Evolutionary conservation across 2,113 vertebrate genomes (phyloP).

Genomic region (Urocynchramus pylzowi): DNA sequence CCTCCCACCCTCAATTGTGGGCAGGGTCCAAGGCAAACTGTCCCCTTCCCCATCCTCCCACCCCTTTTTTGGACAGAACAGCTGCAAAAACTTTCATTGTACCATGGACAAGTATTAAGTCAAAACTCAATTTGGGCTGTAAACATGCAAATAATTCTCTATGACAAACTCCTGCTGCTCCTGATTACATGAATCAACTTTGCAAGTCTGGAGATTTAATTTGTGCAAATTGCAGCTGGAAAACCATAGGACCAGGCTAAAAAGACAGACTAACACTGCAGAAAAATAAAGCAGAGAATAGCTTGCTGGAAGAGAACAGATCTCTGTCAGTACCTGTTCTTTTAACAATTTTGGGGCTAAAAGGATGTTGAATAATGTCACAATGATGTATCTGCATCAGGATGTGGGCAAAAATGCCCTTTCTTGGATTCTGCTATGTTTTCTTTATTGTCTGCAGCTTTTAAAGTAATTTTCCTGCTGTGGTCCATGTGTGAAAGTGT

Average conservation of each 20-base stretch:
- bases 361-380: not conserved
- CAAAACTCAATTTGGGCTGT: not conserved
- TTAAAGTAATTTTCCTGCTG: slow-evolving; percentile 24
- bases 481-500: not conserved
- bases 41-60: not conserved
- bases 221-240: not conserved
- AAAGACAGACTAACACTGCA: not conserved
- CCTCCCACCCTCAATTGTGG: not conserved
- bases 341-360: not conserved
- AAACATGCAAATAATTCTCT: not conserved
- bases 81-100: not conserved
- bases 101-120: not conserved
- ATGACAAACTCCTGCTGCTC: not conserved
- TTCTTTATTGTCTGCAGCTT: not conserved
- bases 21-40: not conserved
- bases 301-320: not conserved
- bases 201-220: not conserved
- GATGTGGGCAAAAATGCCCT: not conserved
- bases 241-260: not conserved
- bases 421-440: not conserved
- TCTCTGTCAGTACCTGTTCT: not conserved
- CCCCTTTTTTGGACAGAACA: not conserved
- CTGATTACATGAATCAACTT: not conserved
- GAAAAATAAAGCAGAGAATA: not conserved
- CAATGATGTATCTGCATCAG: not conserved